Base-by-base conservation (phyloP, 2,797 vertebrate species). In the Alectoris magna region DNA sequence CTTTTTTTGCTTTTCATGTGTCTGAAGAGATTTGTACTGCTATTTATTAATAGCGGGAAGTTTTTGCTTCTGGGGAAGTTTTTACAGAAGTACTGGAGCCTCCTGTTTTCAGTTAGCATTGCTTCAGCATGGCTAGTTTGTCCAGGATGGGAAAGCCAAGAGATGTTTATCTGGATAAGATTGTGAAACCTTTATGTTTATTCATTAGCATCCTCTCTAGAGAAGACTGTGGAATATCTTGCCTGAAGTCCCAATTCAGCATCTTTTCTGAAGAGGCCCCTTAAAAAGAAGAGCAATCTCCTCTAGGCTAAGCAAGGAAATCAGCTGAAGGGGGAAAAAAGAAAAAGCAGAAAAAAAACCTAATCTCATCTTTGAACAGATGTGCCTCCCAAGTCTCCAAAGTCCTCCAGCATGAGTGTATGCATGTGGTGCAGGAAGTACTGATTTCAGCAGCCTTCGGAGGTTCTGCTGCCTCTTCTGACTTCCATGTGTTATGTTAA, bases 111-210 rank as follows among this genome's bases (percentile, higher is more conserved):
- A 67, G 4, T 82, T 73, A 63, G 7, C 36, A 39, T 60, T 51
- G 53, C 43, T 86, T 44, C 60, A 82, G 53, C 19, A 17, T 70
- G 22, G 14, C 31, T 79, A 87, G 19, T 74, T 88, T 71, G 26
- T 87, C 75, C 66, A 69, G 41, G 93, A 80, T 34, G 26, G 82
- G 82, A 77, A 87, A 55, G 69, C 76, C 49, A 89, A 77, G 60
- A 78, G 26, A 39, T 72, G 75, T 84, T 31, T 66, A 60, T 34
- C 46, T 71, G 36, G 46, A 71, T 13, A 62, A 87, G 84, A 75
- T 55, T 46, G 69, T 27, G 46, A 95, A 95, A 69, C 26, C 24
- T 85, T 93, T 93, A 66, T 66, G 77, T n/a, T 86, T 87, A 51
- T 10, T 11, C 19, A 80, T 87, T 85, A 88, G 27, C 22, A 7